These are phyloP conservation scores for Pollenia griseotomentosa DNA, from an alignment of 2,888 invertebrate species.

Conservation along the genomic window DNA sequence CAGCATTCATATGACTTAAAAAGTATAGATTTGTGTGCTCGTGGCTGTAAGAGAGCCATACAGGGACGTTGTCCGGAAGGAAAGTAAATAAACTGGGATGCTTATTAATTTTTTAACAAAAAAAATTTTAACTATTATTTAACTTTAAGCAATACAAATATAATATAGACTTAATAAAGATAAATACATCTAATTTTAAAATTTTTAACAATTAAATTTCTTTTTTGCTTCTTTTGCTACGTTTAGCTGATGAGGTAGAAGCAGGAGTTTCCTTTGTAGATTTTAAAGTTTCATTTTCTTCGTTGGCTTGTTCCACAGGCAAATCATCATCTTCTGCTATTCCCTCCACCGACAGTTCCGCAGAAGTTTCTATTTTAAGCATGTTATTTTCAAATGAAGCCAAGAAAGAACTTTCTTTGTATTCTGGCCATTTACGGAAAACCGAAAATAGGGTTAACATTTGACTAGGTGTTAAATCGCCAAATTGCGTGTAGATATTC, in stretches of 20 bases:
- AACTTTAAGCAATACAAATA: constrained; percentile 42
- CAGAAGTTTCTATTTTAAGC: constrained; percentile 84
- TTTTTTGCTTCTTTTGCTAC: constrained; percentile 15
- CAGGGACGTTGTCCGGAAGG: constrained; percentile 78
- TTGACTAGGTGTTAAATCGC: constrained; percentile 87
- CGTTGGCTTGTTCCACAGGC: constrained; percentile 53
- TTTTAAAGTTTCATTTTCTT: constrained; percentile 67
- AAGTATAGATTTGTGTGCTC: constrained; percentile 78
- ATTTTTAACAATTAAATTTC: constrained; percentile 20
- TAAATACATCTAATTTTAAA: not conserved
- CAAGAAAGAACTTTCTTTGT: constrained; percentile 87
- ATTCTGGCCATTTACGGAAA: constrained; percentile 87
- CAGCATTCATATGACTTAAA: constrained; percentile 76
- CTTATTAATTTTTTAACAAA: not conserved
- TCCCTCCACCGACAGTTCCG: constrained; percentile 78
- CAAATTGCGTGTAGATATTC: constrained; percentile 90
- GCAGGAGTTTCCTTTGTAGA: not conserved
- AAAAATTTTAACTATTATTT: constrained; percentile 38
- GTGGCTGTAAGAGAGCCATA: constrained; percentile 77
- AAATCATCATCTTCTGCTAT: constrained; percentile 79
- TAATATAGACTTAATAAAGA: constrained; percentile 27
- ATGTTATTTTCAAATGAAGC: constrained; percentile 88
- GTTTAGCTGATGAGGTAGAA: not conserved
- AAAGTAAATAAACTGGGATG: constrained; percentile 21
- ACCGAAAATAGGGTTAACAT: constrained; percentile 88